Evolutionary conservation across 2,113 vertebrate genomes (phyloP).

Genomic region (Mesoclemmys tuberculata): DNA sequence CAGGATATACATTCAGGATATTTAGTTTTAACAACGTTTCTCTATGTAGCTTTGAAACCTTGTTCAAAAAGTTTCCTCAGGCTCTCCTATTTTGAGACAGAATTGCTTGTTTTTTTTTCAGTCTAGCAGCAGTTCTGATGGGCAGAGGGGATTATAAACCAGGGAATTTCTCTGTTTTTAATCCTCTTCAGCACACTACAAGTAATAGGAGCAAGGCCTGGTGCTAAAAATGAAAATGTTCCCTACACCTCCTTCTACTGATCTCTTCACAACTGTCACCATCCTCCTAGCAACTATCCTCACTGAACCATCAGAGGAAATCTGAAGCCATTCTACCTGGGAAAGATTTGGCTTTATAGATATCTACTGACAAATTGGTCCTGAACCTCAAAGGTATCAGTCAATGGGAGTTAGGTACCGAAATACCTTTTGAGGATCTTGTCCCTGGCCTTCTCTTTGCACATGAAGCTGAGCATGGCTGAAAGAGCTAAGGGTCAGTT

Average conservation of each 20-base stretch:
- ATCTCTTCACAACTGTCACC: background rate
- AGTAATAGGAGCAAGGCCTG: background rate
- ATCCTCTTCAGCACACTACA: background rate
- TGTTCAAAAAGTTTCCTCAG: background rate
- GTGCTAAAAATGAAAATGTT: background rate
- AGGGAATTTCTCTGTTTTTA: background rate
- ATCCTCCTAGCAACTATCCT: background rate
- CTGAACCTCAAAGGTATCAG: too few relatives aligned
- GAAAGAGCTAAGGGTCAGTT: background rate
- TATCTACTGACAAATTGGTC: background rate
- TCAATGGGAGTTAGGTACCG: too few relatives aligned
- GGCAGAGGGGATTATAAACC: background rate
- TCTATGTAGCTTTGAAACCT: background rate
- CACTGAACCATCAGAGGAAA: background rate
- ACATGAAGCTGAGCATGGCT: background rate
- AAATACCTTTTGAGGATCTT: too few relatives aligned
- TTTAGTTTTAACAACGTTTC: background rate
- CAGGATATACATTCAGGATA: background rate
- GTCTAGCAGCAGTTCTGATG: background rate
- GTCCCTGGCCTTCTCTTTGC: background rate
- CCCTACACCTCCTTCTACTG: background rate
- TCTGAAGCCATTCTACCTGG: background rate
- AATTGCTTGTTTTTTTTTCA: background rate
- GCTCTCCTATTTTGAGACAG: background rate
- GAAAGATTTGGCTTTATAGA: background rate